Base-by-base conservation (phyloP, 2,888 invertebrate genomes). In the Auanema sp. region DNA sequence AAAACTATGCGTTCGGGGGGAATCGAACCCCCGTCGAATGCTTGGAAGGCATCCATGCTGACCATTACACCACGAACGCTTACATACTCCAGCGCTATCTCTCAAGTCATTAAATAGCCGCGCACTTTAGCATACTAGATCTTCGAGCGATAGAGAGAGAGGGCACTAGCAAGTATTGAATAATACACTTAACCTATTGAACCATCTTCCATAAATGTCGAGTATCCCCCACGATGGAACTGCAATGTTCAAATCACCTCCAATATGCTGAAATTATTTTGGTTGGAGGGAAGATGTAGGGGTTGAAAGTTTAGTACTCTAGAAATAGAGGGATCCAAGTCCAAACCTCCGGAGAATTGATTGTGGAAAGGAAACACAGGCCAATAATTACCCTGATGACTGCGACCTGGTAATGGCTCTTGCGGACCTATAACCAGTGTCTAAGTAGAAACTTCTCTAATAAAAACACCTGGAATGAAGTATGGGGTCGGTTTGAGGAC, bases 221-320 rank as follows among this genome's bases (percentile, higher is more conserved):
- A 78, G 24, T 65, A 77, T 76, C 10, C 77, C 78, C 76, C 76
- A 78, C 0, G 76, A 74, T 2, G 78, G 78, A 5, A 78, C 72
- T 11, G 78, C 75, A 14, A 78, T 58, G 60, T 78, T 78, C 60
- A 78, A 60, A 57, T 78, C 78, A 10, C 78, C 78, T 68, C 78
- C 78, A 49, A 78, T 73, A 62, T 77, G 77, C 77, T 78, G 57
- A 58, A 75, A 56, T n/a, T 2, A 23, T 55, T n/a, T 6, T n/a
- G 41, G 33, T 33, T 5, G 33, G 33, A 33, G 8, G 33, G 8
- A 33, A 8, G 8, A 33, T 33, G 11, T n/a, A 54, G 11, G 1
- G 54, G 23, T 18, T 14, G n/a, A 16, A n/a, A 18, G 41, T 47
- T 33, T 23, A 58, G 41, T 56, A 78, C 78, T 42, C 78, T 65